Base-by-base conservation (phyloP, 2,113 vertebrate genomes). In the Poecile atricapillus region DNA sequence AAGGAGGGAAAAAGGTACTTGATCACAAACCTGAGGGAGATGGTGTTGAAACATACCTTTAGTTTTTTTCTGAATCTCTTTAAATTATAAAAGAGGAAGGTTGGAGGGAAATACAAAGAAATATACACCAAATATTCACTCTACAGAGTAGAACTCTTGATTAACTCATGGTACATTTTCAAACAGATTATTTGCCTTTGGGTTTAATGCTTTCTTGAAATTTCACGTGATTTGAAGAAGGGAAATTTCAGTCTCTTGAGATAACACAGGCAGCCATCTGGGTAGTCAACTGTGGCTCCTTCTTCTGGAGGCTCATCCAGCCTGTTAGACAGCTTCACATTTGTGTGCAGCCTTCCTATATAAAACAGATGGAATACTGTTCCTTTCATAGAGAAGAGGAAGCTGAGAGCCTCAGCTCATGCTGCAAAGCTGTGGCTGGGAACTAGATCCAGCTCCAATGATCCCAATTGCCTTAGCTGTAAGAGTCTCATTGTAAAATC, bases 401-500 rank as follows among this genome's bases (percentile, higher is more conserved):
- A 83, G 55, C 58, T 70, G 70, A 79, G 27, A 93, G 31, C 71
- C 85, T 83, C 78, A 76, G 81, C 8, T 93, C n/a, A 63, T 80
- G 64, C 68, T 86, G 63, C 50, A 90, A 50, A 80, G 55, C 87
- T 86, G 30, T 22, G 50, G 8, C 67, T 85, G 39, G 35, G 70
- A 91, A 77, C 24, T 63, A 78, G 63, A 73, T 85, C 79, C 75
- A 31, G 65, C 88, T 50, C 59, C 39, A 59, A 39, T 1, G 4
- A 77, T 79, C 78, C 46, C 67, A 83, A 87, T 80, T 77, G 82
- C 35, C 47, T 76, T 55, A 62, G 35, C 44, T 95, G 30, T 80
- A 67, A 65, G 81, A 83, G 30, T 76, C 19, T 70, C 15, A 39
- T 95, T 97, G 67, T 83, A 87, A 95, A 96, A 96, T 88, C 87